Evolutionary conservation across 2,113 vertebrate species (phyloP), one percentile per base, ranked within the genome.

Genomic region (Menura novaehollandiae): DNA sequence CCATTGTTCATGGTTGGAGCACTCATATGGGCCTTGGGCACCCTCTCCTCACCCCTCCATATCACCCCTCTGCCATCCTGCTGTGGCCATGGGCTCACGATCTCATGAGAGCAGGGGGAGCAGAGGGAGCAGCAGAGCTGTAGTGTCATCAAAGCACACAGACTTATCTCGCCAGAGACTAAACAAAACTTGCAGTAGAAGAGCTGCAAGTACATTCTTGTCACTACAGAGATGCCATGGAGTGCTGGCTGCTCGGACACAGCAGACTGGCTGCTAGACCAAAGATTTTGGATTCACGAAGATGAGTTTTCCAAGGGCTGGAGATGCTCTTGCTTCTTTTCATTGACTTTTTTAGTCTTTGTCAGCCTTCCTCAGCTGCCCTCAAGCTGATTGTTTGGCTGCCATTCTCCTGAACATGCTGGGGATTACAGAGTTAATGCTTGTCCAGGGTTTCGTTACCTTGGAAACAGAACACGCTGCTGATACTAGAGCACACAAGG

Each of bases 1-100:
- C 35, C 5, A 0, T 23, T 43, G 5, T 69, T 66, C 0, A 0
- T 33, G 51, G 18, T 2, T 5, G 3, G 60, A 92, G 23, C 3
- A 4, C 63, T 79, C n/a, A 24, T 44, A 9, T 0, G 0, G 33
- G 1, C 0, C 22, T 10, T 55, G 39, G 44, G 33, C 35, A 24
- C 79, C 28, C 44, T 67, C 23, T 81, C 67, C 47, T 90, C 33
- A 26, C 32, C 16, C 16, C n/a, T 53, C 35, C 2, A 0, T 59
- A 3, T 21, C 21, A 12, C 13, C 7, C 13, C 32, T 91, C 67
- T 49, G 59, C 32, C 8, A 3, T 19, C 18, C 13, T 58, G 33
- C 22, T 13, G 16, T 22, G 63, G 18, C 47, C 35, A 12, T 43
- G 17, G n/a, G 44, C n/a, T 78, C 1, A 0, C 2, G 0, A 32